Conservation (phyloP, 2,797 vertebrate species). For the Margarornis squamiger region DNA sequence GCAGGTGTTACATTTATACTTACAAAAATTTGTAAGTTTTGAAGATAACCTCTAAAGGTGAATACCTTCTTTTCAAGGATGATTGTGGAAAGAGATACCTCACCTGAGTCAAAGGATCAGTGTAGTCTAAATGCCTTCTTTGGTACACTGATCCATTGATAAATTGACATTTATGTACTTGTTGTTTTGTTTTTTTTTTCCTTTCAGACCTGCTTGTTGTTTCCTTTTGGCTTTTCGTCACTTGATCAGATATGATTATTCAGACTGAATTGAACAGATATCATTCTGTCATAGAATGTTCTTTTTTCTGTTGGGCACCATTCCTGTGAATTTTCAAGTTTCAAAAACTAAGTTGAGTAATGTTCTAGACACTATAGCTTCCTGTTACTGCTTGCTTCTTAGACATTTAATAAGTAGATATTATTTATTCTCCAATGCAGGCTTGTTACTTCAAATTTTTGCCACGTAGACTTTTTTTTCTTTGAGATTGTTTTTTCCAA, state of each 20-base stretch:
- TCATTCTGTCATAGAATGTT: background rate
- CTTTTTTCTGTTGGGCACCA: background rate
- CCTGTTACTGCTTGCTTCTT: background rate
- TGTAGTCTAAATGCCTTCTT: background rate
- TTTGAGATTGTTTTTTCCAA: background rate
- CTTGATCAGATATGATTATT: background rate
- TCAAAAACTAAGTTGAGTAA: background rate
- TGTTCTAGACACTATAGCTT: background rate
- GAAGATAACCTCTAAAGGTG: background rate
- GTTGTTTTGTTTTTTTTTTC: background rate
- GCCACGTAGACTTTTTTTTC: background rate
- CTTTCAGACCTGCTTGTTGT: background rate
- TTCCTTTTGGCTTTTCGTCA: background rate
- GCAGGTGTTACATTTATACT: background rate
- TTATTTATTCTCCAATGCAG: background rate
- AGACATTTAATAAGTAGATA: background rate
- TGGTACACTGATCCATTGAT: background rate
- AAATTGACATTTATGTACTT: background rate
- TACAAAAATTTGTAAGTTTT: background rate
- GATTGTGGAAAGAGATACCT: background rate
- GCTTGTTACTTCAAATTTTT: background rate
- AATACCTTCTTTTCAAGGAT: background rate
- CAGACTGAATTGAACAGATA: background rate
- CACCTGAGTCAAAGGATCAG: background rate
- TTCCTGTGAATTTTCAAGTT: background rate